Evolutionary conservation across 2,888 invertebrate species (phyloP).

Genomic region (Antheraea yamamai): DNA sequence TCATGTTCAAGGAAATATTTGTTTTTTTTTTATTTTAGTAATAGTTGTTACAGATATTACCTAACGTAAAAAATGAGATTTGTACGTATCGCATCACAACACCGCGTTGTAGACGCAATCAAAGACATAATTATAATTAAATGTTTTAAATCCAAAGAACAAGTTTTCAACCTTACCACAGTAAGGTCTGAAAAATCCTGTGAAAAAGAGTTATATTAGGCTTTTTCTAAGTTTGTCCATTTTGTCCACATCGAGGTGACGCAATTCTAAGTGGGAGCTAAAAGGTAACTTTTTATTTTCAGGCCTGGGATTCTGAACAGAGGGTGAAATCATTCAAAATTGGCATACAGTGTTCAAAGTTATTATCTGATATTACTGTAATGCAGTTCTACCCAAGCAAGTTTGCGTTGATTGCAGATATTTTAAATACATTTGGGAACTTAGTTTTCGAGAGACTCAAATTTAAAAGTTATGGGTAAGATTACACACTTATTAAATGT

Average conservation of each 20-base stretch:
- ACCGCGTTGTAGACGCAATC: too few species aligned
- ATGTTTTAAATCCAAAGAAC: too few species aligned
- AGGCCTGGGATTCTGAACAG: slow-evolving; percentile 97
- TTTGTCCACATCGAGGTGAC: too few species aligned
- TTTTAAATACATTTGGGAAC: slow-evolving; percentile 96
- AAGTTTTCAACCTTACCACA: too few species aligned
- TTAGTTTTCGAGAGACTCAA: slow-evolving; percentile 93
- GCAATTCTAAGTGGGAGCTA: too few species aligned
- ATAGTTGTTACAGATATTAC: not conserved
- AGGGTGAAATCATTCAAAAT: slow-evolving; percentile 97
- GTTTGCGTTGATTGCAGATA: slow-evolving; percentile 97
- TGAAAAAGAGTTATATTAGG: too few species aligned
- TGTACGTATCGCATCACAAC: too few species aligned
- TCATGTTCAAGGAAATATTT: not conserved
- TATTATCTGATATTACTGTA: slow-evolving; percentile 93
- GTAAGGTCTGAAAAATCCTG: too few species aligned
- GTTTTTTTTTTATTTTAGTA: not conserved
- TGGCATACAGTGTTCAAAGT: slow-evolving; percentile 97
- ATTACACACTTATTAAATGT: not conserved
- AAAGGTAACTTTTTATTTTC: slow-evolving; percentile 28
- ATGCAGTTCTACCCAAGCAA: slow-evolving; percentile 99
- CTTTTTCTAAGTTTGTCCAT: too few species aligned
- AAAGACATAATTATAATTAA: too few species aligned
- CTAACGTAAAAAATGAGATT: too few species aligned
- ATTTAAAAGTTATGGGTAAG: slow-evolving; percentile 83